These are phyloP conservation scores for Drosophila carrolli DNA, from an alignment of 1,140 invertebrate genomes.

Conservation along the genomic window DNA sequence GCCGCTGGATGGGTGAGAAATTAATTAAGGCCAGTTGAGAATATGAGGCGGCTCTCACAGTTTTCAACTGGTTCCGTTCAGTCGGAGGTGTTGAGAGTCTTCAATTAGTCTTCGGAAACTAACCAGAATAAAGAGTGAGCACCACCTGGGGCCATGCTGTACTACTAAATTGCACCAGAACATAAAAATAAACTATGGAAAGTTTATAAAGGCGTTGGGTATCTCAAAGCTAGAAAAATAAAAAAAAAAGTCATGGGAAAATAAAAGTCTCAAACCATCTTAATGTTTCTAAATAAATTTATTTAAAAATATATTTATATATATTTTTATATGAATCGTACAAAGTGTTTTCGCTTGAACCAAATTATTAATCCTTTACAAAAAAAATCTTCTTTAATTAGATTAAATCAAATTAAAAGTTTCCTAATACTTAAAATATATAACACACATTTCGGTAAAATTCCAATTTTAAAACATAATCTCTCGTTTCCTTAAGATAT, in stretches of 20 bases:
- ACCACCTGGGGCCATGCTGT: constrained; percentile 36
- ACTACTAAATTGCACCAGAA: constrained; percentile 44
- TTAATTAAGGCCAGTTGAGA: constrained; percentile 40
- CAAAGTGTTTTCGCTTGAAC: no score
- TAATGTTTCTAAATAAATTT: no score
- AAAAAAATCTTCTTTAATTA: no score
- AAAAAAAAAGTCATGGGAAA: constrained; percentile 14
- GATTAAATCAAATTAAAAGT: no score
- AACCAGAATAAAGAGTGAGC: constrained; percentile 20
- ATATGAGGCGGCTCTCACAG: constrained; percentile 39
- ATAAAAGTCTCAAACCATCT: no score
- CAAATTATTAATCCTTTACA: no score
- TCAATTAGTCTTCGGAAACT: constrained; percentile 39
- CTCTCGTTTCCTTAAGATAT: neutral
- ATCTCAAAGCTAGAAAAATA: neutral
- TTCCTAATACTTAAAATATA: neutral
- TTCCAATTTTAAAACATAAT: neutral
- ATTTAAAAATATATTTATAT: no score
- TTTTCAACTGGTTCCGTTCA: constrained; percentile 14
- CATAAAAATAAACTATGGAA: constrained; percentile 53
- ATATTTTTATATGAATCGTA: no score
- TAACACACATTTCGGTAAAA: no score
- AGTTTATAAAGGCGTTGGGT: constrained; percentile 20
- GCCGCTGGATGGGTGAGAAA: constrained; percentile 42
- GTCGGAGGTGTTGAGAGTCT: constrained; percentile 40